Evolutionary conservation across 2,797 vertebrate species (phyloP), one percentile per base, ranked within the genome.

Genomic region (Lepilemur ruficaudatus): DNA sequence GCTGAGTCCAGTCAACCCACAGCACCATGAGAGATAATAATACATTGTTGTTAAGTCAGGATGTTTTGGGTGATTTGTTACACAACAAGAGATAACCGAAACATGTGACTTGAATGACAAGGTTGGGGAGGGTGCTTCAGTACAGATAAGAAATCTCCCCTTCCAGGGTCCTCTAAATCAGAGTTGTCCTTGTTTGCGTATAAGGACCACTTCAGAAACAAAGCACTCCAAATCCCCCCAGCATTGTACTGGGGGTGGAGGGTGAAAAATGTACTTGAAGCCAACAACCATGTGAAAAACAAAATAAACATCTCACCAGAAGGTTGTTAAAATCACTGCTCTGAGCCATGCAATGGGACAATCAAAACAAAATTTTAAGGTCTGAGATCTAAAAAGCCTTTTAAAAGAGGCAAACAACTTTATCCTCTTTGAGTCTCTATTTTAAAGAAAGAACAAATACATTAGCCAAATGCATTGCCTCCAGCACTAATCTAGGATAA

Each of bases 361-460:
- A 97, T 86, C 57, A 89, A 89, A 97, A 83, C 55, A 85, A 96
- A 50, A 46, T 65, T 79, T 79, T 35, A 78, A 97, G 93, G 23
- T 25, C 91, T 4, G 67, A 91, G 93, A 96, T 92, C 73, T 79
- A 91, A 94, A 96, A 88, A 46, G 11, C 13, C 80, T 96, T 85
- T 72, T 67, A 91, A 69, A 97, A 57, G 48, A 92, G 93, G 12
- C 23, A 93, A 83, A 83, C 28, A 61, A 87, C 67, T 22, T 6
- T 80, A 80, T 89, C 52, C 7, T 94, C 89, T 80, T 59, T 12
- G 55, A 73, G 25, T 75, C 10, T 35, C n/a, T 46, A n/a, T 76
- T 95, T 96, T 75, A 91, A 96, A 93, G 72, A 23, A 73, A 25
- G 67, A 95, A 97, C 52, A 97, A 89, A 94, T 93, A 69, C 73